Evolutionary conservation across 2,888 invertebrate species (phyloP), one percentile per base, ranked within the genome.

Genomic region (Syrphus vitripennis): DNA sequence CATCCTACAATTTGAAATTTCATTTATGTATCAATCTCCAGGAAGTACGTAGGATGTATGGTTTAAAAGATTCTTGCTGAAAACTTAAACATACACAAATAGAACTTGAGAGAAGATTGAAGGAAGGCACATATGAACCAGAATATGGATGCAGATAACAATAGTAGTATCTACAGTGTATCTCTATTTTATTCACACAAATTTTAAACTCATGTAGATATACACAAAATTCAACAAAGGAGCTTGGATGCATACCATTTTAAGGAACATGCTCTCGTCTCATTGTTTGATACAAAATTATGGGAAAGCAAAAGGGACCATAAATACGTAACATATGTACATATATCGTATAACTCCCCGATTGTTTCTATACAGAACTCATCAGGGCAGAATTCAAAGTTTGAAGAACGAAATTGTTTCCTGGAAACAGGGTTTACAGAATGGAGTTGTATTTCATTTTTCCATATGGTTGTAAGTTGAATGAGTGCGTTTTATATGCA

Each of bases 241-340:
- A 31, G 12, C 16, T 19, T 14, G 55, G 19, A 31, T 31, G 29
- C 29, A 75, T 65, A 29, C 37, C 37, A 29, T 53, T 48, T 50
- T 50, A 14, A 40, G 61, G 16, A 61, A 61, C 34, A 48, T 75
- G 75, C 53, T 45, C 9, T 24, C n/a, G 21, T 45, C 9, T 24
- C n/a, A 31, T 75, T 65, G 55, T 55, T 75, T 55, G 55, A 75
- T 45, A 24, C 21, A 55, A 29, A 9, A 53, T 53, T 40, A 55
- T 65, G 40, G 61, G 10, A 42, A 26, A 26, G n/a, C 14, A n/a
- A n/a, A n/a, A n/a, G n/a, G n/a, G n/a, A 48, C 40, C 42, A 29
- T n/a, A 71, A 59, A 59, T 71, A 19, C 9, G 53, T 4, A 53
- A 10, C 34, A 12, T 34, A 34, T 10, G 34, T 34, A 10, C 34